phyloP scores from a whole-genome alignment of 1,140 invertebrate genomes.

The Gryon sp. region DNA sequence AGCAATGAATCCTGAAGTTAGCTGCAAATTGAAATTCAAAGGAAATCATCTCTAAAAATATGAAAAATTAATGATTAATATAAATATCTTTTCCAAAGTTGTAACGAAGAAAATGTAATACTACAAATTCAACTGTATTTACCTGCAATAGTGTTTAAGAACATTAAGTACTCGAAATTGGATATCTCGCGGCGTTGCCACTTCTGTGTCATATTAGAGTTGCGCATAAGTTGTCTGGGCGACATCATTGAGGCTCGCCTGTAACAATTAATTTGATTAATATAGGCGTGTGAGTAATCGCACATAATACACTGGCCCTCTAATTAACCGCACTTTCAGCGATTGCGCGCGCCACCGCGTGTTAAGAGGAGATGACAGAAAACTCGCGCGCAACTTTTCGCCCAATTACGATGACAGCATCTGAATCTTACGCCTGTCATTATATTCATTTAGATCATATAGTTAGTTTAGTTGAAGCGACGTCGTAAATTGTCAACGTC shows the following conservation, averaged over 20 bases:
- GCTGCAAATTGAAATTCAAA: too few relatives aligned
- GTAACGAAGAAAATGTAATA: too few relatives aligned
- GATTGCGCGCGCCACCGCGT: not conserved
- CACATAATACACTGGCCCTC: slow-evolving; percentile 21
- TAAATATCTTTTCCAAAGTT: too few relatives aligned
- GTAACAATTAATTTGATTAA: slow-evolving; percentile 70
- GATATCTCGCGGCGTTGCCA: slow-evolving; percentile 99
- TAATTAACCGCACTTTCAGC: slow-evolving; percentile 21
- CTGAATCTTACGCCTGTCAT: slow-evolving; percentile 59
- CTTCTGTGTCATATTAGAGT: slow-evolving; percentile 99
- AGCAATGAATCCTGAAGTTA: too few relatives aligned
- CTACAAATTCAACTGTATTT: too few relatives aligned
- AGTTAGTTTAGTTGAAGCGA: slow-evolving; percentile 50
- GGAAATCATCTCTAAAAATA: too few relatives aligned
- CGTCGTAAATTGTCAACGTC: slow-evolving; percentile 70
- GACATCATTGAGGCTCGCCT: slow-evolving; percentile 99
- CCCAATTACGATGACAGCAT: slow-evolving; percentile 62
- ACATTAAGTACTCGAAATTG: slow-evolving; percentile 99
- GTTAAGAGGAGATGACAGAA: not conserved
- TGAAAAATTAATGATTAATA: too few relatives aligned
- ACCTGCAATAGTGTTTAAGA: slow-evolving; percentile 99
- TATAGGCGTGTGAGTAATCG: slow-evolving; percentile 22
- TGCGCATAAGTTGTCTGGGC: slow-evolving; percentile 97
- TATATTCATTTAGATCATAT: slow-evolving; percentile 63
- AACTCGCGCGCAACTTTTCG: not conserved